These are phyloP conservation scores for Oegoconia quadripuncta DNA, from an alignment of 2,888 invertebrate genomes.

Conservation along the genomic window DNA sequence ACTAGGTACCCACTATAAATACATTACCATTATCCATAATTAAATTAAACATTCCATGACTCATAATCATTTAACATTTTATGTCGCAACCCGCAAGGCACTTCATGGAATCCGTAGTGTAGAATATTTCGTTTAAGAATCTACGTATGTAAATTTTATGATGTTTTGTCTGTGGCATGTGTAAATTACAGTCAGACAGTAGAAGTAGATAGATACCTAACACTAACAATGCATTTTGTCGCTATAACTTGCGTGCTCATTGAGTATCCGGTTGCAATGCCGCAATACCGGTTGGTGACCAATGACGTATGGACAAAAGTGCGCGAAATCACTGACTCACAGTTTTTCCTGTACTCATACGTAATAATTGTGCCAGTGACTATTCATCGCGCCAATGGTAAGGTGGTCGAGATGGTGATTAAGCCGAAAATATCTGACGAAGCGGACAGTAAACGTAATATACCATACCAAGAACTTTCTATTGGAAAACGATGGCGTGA, in stretches of 20 bases:
- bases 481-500: conserved; percentile 18
- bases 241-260: conserved; percentile 15
- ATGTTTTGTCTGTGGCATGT: conserved; percentile 1
- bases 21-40: no score
- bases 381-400: conserved; percentile 25
- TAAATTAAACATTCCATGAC: no score
- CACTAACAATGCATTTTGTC: conserved; percentile 7
- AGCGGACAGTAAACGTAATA: conserved; percentile 3
- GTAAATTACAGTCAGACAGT: not conserved
- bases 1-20: no score
- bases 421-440: conserved; percentile 17
- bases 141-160: not conserved
- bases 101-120: no score
- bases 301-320: conserved; percentile 63
- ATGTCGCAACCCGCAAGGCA: no score
- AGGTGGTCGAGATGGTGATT: conserved; percentile 13
- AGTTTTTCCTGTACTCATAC: conserved; percentile 47
- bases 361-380: conserved; percentile 38
- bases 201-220: not conserved
- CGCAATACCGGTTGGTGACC: conserved; percentile 38
- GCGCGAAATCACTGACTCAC: conserved; percentile 72
- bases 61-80: no score
- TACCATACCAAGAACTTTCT: conserved; percentile 23
- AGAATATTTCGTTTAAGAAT: not conserved
- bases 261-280: conserved; percentile 28